A percentile compares a stretch with the other conserved stretches of the same genome.
phyloP scores from a whole-genome alignment of 2,797 vertebrate genomes.

The Scolopax bukidnonensis region DNA sequence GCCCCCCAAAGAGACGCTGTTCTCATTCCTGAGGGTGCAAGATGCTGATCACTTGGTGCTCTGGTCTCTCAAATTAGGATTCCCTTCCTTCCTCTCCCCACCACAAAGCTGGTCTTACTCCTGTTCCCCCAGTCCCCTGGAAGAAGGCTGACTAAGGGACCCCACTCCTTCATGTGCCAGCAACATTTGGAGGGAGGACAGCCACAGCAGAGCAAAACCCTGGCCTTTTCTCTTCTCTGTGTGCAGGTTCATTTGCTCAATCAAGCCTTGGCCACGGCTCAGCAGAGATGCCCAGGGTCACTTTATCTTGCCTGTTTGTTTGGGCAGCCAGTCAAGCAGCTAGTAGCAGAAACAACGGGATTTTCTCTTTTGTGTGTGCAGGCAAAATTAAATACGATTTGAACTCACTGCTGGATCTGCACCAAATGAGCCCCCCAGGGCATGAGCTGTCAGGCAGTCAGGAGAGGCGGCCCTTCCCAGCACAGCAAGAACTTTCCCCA shows the following conservation, averaged over 20 bases:
- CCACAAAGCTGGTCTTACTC: background rate
- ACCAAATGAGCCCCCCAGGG: constrained; percentile 31
- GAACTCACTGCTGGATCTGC: constrained; percentile 14
- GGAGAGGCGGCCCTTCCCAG: background rate
- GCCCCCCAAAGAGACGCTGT: background rate
- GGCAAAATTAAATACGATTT: constrained; percentile 54
- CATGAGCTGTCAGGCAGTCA: background rate
- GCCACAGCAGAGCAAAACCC: background rate
- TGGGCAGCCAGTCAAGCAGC: constrained; percentile 48
- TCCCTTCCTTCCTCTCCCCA: background rate
- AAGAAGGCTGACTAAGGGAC: background rate
- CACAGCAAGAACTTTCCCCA: background rate
- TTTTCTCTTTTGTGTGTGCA: background rate
- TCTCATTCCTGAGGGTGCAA: background rate
- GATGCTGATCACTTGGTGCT: background rate
- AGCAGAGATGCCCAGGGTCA: constrained; percentile 28
- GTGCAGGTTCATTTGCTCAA: constrained; percentile 27
- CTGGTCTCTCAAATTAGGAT: background rate
- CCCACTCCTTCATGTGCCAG: background rate
- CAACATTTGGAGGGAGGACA: background rate
- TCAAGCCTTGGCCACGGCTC: background rate
- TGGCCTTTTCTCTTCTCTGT: constrained; percentile 1
- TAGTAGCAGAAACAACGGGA: constrained; percentile 22
- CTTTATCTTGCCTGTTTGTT: constrained; percentile 49
- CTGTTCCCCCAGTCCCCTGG: background rate